Conservation (phyloP, 2,113 vertebrate species). For the Chaenogobius annularis region DNA sequence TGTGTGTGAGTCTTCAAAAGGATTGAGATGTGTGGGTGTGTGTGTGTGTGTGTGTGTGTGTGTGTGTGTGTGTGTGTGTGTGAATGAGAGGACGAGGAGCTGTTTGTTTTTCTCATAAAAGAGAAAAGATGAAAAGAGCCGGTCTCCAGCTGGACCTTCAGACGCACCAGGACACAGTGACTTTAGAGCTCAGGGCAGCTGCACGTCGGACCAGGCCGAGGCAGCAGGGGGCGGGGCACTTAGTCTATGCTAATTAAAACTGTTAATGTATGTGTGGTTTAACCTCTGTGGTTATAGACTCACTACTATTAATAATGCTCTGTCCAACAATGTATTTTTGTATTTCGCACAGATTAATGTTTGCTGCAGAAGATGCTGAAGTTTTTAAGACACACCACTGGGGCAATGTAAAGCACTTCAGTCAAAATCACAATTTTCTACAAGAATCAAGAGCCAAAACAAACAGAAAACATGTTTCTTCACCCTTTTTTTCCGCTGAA, state of each 20-base stretch:
- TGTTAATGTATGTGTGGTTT: neutral
- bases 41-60: slow-evolving; percentile 28
- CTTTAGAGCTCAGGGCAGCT: slow-evolving; percentile 70
- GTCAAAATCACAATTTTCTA: too few species aligned
- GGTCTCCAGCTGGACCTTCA: slow-evolving; percentile 74
- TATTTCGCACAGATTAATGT: neutral
- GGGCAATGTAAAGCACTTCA: neutral
- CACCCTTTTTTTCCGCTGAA: too few species aligned
- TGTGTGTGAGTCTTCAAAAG: slow-evolving; percentile 12
- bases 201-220: slow-evolving; percentile 45
- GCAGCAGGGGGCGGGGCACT: slow-evolving; percentile 11
- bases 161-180: slow-evolving; percentile 68
- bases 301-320: neutral
- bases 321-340: neutral
- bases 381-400: too few species aligned
- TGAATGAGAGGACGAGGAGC: slow-evolving; percentile 56
- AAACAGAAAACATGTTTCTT: too few species aligned
- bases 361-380: neutral
- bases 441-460: too few species aligned
- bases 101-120: slow-evolving; percentile 79
- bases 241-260: neutral
- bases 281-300: neutral
- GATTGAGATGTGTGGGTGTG: slow-evolving; percentile 17
- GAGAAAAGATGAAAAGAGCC: slow-evolving; percentile 73
- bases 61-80: slow-evolving; percentile 32